Evolutionary conservation across 2,113 vertebrate species (phyloP), one percentile per base, ranked within the genome.

Genomic region (Diadophis punctatus): DNA sequence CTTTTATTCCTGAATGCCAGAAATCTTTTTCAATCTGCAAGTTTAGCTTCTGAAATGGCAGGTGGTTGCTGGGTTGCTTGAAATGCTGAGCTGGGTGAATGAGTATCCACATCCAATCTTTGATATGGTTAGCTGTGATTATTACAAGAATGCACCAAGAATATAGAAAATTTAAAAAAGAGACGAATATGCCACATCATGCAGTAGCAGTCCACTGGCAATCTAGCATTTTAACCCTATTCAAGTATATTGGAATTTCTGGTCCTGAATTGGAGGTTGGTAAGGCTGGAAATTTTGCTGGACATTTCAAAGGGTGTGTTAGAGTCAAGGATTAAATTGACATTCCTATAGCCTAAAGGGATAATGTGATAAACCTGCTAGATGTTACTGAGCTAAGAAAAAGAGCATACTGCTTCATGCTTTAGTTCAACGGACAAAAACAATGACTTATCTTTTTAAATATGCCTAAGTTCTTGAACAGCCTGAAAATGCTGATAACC

Each of bases 41-140:
- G 88, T 46, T 92, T 86, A 86, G 87, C 74, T 86, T 48, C 90
- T 86, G 80, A 92, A 90, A 92, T 92, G 68, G n/a, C 88, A 60
- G 92, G 20, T 34, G 52, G 53, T 22, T 51, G 88, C 53, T 58
- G n/a, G 88, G 80, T 8, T n/a, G 46, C 92, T 93, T 93, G 88
- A 93, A 93, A 90, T 86, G 53, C 55, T 74, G 74, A 92, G 60
- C 60, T 80, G 34, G 34, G 60, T 53, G n/a, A 74, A 48, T 92
- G 90, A 86, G 55, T 43, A 55, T 56, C 46, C 53, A 90, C 23
- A 20, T 22, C 39, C 55, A 89, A 58, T 58, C 2, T 92, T 92
- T 92, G 34, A 53, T 52, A 80, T 74, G n/a, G 88, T 74, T 86
- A 88, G 53, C 63, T 92, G 52, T 68, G 46, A 52, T 86, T 43